A percentile compares a stretch with the other conserved stretches of the same genome.
Evolutionary conservation across 2,797 vertebrate genomes (phyloP).

Genomic region (Gymnodraco acuticeps): DNA sequence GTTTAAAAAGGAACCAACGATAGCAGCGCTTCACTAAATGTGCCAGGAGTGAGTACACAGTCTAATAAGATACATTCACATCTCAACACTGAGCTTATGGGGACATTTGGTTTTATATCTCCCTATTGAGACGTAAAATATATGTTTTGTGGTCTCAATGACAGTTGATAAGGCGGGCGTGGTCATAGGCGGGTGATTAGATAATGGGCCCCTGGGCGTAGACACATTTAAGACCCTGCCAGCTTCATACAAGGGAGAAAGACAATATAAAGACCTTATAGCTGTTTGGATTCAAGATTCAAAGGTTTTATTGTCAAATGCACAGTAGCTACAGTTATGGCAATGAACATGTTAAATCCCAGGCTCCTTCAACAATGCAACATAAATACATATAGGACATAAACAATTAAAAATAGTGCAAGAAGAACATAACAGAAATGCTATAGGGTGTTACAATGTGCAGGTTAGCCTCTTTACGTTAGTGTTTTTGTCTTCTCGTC

Average conservation of each 20-base stretch:
- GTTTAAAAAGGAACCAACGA: background rate
- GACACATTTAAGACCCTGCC: background rate
- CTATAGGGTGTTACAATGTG: too few species aligned
- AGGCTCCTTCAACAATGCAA: too few species aligned
- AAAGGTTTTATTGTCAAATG: too few species aligned
- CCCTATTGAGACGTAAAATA: background rate
- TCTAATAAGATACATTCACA: background rate
- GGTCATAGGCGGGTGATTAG: background rate
- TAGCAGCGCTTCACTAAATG: background rate
- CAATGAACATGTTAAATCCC: too few species aligned
- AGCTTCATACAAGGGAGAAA: background rate
- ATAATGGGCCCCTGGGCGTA: background rate
- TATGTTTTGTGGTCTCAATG: background rate
- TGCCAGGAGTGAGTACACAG: background rate
- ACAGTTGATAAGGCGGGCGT: background rate
- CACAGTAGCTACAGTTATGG: too few species aligned
- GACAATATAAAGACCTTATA: background rate
- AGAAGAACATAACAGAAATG: too few species aligned
- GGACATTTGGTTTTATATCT: background rate
- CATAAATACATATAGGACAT: too few species aligned
- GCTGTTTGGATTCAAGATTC: background rate
- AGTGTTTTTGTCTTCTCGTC: too few species aligned
- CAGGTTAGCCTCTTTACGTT: fast-evolving
- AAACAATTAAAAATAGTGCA: too few species aligned
- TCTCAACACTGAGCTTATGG: background rate